Evolutionary conservation across 30 jellyfish, hydroid and myxozoan genomes (phyloP), one percentile per base, ranked within the genome.

Genomic region (Mastigias papua): DNA sequence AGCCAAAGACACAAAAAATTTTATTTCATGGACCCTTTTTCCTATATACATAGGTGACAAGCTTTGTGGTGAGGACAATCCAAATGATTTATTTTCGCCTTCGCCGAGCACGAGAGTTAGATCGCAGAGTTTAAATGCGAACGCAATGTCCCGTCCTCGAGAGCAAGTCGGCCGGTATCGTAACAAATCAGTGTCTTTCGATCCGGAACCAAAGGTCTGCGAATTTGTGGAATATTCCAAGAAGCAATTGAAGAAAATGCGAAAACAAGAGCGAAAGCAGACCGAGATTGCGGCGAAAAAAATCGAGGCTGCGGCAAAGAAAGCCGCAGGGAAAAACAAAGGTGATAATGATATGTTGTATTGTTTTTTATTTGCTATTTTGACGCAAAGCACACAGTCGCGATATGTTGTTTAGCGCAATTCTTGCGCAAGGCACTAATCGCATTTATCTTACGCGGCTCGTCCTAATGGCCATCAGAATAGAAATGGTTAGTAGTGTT

Each of bases 181-280:
- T 20, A 68, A 83, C 61, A 92, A 92, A 69, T 92, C 98, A 77
- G 98, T 92, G 3, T 88, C 97, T 23, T 92, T 92, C 64, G 86
- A 75, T 42, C 90, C 88, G 1, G 93, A 83, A 60, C 96, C 98
- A 61, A 61, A 72, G 58, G 98, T 92, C 13, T 86, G 88, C 46
- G 98, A 92, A 65, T 92, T 92, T 71, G 72, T 69, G 23, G 89
- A 87, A 61, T 78, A 78, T 58, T 86, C 98, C n/a, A 87, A 86
- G 62, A 89, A 94, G 34, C 95, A 92, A 82, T 61, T 97, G 89
- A 92, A 92, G 85, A 63, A 70, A 74, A 87, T 58, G 90, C 84
- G 84, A 48, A 92, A 92, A 70, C 92, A 79, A 23, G 93, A 82
- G 30, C 73, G 91, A 28, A 82, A 82, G 34, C 91, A 82, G 49